Evolutionary conservation across 2,113 vertebrate species (phyloP), one percentile per base, ranked within the genome.

Genomic region (Natator depressus): DNA sequence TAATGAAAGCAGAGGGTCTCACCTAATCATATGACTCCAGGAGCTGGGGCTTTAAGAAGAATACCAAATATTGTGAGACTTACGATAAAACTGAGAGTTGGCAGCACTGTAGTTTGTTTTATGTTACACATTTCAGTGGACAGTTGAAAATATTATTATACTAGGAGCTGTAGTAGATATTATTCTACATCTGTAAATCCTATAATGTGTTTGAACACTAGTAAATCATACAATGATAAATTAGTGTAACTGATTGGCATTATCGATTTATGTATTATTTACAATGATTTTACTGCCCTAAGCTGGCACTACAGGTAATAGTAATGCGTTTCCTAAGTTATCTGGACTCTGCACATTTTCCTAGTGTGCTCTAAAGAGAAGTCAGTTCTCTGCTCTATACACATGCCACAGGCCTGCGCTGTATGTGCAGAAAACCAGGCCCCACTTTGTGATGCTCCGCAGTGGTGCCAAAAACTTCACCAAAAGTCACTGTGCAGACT

Each of bases 151-250:
- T 42, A 38, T 85, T 42, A 27, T 85, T 10, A 8, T 29, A 75
- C 38, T 8, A 6, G 2, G 7, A 19, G 31, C 1, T 1, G 0
- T 5, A 1, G 0, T 25, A 57, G 55, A 57, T 57, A 57, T 57
- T 27, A 57, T 25, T 20, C 20, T 54, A 22, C 53, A 54, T 22
- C 53, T 54, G 53, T 22, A 25, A 54, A 42, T 65, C 29, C 25
- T 5, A 62, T 51, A 6, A 55, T 1, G 7, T 29, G 2, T 55
- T 69, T 35, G 53, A 92, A 42, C 53, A 65, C 78, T 69, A 5
- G 6, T 87, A 29, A 55, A 69, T 59, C 10, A 27, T 27, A 27
- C 55, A 47, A 42, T 62, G 6, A 53, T 38, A 80, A 90, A 65
- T 55, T 57, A 25, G 2, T 57, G 27, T 29, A n/a, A 38, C 3